A percentile compares a stretch with the other conserved stretches of the same genome.
Evolutionary conservation across 2,888 invertebrate genomes (phyloP).

Genomic region (Laothoe populi): DNA sequence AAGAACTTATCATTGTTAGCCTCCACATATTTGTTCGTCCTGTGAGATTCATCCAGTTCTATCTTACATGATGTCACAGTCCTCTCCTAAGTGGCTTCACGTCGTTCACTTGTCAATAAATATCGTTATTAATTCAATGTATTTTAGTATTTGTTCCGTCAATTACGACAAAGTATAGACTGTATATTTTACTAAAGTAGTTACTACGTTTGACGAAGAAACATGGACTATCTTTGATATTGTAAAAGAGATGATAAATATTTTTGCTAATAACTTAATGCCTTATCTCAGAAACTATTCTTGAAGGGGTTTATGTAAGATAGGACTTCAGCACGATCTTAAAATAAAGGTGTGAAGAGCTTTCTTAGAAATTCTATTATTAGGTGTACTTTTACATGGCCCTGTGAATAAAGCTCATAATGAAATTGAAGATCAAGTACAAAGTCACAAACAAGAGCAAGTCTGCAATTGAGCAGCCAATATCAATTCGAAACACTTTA

Average conservation of each 20-base stretch:
- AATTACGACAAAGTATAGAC: not conserved
- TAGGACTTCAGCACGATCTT: too few relatives aligned
- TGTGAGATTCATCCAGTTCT: not conserved
- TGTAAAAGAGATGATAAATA: too few relatives aligned
- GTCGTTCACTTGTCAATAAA: constrained; percentile 19
- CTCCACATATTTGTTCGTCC: too few relatives aligned
- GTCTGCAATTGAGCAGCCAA: constrained; percentile 1
- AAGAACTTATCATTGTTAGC: too few relatives aligned
- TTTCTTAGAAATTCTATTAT: too few relatives aligned
- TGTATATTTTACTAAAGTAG: not conserved
- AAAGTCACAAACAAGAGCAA: not conserved
- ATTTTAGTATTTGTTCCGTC: not conserved
- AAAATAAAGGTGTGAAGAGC: too few relatives aligned
- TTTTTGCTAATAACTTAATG: too few relatives aligned
- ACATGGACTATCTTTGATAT: not conserved
- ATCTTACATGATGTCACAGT: constrained; percentile 6
- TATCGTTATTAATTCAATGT: constrained; percentile 18
- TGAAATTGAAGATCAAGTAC: not conserved
- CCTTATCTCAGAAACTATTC: too few relatives aligned
- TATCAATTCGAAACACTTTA: constrained; percentile 19
- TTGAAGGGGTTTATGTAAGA: too few relatives aligned
- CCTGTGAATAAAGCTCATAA: constrained; percentile 1
- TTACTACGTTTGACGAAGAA: not conserved
- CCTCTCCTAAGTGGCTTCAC: constrained; percentile 5
- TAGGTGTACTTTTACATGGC: too few relatives aligned